Conservation (phyloP, 2,797 vertebrate species). For the Spondyliosoma cantharus region DNA sequence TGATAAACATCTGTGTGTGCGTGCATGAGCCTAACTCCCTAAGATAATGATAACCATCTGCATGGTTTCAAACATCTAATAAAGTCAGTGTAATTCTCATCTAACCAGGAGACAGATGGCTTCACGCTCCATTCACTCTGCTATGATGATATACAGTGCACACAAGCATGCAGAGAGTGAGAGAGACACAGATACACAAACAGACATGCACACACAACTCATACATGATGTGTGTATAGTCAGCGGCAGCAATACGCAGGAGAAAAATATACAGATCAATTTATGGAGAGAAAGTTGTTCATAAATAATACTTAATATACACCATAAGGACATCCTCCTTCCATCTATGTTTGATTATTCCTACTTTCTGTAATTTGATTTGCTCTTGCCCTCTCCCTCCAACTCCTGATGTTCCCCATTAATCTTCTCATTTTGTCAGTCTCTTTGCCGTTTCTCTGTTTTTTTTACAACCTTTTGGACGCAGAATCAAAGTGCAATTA, state of each 20-base stretch:
- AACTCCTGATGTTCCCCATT: background rate
- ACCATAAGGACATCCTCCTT: background rate
- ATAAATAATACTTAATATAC: constrained; percentile 9
- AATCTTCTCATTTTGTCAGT: background rate
- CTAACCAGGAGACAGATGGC: constrained; percentile 80
- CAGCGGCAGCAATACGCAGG: constrained; percentile 6
- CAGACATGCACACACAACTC: constrained; percentile 18
- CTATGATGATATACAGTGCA: constrained; percentile 65
- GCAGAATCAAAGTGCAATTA: constrained; percentile 38
- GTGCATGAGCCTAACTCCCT: constrained; percentile 54
- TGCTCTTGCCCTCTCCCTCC: background rate
- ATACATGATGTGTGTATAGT: constrained; percentile 18
- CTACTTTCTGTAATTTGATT: background rate
- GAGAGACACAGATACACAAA: background rate
- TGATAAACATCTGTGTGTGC: constrained; percentile 66
- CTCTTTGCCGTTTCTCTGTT: constrained; percentile 9
- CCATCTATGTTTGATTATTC: background rate
- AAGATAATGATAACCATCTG: constrained; percentile 81
- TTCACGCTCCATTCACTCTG: constrained; percentile 72
- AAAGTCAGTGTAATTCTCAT: constrained; percentile 77
- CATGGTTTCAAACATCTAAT: constrained; percentile 79
- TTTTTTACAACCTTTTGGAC: constrained; percentile 2
- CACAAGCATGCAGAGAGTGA: constrained; percentile 17
- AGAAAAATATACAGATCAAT: background rate
- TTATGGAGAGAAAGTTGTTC: background rate